Evolutionary conservation across 2,888 invertebrate species (phyloP).

Genomic region (Prosopocoilus inquinatus): DNA sequence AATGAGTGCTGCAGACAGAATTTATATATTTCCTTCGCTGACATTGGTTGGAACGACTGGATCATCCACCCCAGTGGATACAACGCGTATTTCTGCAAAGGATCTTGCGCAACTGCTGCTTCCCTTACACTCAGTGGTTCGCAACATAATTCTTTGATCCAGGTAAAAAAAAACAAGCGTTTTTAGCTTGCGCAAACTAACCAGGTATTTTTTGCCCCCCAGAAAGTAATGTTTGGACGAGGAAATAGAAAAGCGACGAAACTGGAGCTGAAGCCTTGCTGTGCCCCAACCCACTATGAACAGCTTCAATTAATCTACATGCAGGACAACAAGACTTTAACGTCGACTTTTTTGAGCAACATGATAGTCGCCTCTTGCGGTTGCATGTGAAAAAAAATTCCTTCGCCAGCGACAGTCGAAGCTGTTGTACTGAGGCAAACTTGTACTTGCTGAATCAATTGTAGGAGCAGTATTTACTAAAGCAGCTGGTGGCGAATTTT

Average conservation of each 20-base stretch:
- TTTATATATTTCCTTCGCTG: conserved; percentile 77
- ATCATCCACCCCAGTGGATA: conserved; percentile 80
- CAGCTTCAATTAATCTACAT: conserved; percentile 77
- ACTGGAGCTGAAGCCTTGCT: conserved; percentile 77
- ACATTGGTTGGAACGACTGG: conserved; percentile 88
- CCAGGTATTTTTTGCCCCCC: conserved; percentile 44
- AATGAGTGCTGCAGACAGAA: conserved; percentile 82
- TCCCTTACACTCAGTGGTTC: conserved; percentile 64
- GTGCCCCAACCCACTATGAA: conserved; percentile 80
- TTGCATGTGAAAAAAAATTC: conserved; percentile 63
- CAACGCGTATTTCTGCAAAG: conserved; percentile 85
- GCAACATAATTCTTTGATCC: conserved; percentile 71
- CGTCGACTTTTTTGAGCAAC: conserved; percentile 77
- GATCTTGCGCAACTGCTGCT: conserved; percentile 72
- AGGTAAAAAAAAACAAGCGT: conserved; percentile 55
- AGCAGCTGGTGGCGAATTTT: too few species aligned
- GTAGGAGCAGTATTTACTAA: too few species aligned
- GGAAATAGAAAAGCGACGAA: conserved; percentile 42
- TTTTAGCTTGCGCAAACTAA: neutral
- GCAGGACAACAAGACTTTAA: conserved; percentile 75
- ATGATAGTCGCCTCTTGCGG: conserved; percentile 92
- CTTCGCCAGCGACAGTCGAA: neutral
- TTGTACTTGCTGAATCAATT: too few species aligned
- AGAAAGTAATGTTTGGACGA: conserved; percentile 69
- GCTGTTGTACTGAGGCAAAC: too few species aligned